phyloP scores from a whole-genome alignment of 2,888 invertebrate species.

The Aricia artaxerxes region DNA sequence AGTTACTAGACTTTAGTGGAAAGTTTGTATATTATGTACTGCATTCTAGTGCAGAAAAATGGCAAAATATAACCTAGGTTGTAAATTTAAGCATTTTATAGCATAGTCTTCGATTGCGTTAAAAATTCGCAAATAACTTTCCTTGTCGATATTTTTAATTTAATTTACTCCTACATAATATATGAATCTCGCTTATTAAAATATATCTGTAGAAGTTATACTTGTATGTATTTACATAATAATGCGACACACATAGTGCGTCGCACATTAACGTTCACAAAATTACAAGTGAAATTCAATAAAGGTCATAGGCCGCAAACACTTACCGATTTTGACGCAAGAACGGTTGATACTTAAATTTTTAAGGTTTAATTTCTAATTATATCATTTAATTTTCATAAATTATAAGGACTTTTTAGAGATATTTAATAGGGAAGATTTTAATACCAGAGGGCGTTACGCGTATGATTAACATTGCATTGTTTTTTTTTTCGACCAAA shows the following conservation, averaged over 20 bases:
- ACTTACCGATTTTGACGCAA: conserved; percentile 5
- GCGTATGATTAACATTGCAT: too few relatives aligned
- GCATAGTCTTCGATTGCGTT: neutral
- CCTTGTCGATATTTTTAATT: neutral
- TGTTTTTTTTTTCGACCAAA: too few relatives aligned
- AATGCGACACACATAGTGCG: conserved; percentile 3
- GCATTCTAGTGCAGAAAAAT: too few relatives aligned
- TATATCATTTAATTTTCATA: neutral
- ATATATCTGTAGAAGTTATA: neutral
- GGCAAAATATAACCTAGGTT: too few relatives aligned
- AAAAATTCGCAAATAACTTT: neutral
- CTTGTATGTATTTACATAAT: neutral
- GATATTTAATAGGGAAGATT: too few relatives aligned
- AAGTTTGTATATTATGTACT: too few relatives aligned
- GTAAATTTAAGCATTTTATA: too few relatives aligned
- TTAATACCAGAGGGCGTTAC: too few relatives aligned
- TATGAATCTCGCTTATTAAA: neutral
- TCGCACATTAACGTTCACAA: conserved; percentile 32
- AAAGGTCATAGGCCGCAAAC: conserved; percentile 46
- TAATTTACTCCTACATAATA: neutral
- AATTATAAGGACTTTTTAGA: too few relatives aligned
- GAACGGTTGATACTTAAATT: neutral
- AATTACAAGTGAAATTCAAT: conserved; percentile 46
- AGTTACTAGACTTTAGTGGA: too few relatives aligned
- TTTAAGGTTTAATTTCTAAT: neutral